Evolutionary conservation across 2,888 invertebrate genomes (phyloP), one percentile per base, ranked within the genome.

Genomic region (Geotrupes spiniger): DNA sequence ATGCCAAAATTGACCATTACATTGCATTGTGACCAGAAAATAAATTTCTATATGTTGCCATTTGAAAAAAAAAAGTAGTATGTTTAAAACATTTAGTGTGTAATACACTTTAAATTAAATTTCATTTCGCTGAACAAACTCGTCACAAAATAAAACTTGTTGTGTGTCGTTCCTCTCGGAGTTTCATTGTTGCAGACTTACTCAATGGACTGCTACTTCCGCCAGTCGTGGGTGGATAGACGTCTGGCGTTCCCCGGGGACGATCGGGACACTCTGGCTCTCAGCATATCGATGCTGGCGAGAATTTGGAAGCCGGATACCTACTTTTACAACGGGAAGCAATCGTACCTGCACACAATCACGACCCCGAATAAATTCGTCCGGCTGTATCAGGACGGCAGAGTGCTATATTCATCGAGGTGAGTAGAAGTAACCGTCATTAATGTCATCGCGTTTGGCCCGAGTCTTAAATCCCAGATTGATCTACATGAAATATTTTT

Each of bases 281-380:
- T 90, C 54, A 87, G 86, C 64, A 87, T 89, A 63, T 85, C 86
- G 47, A 88, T 90, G 83, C 73, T 91, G 66, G 83, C 83, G 49
- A 78, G 81, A 64, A 88, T 91, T 60, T 91, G 91, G 91, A 89
- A 88, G 68, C 90, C 90, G 2, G 90, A 91, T 74, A 91, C 90
- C 8, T 90, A 86, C 69, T 87, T 89, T 69, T 84, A 86, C 73
- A 90, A 90, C 68, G 89, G 89, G 47, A 87, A 87, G 68, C 83
- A 86, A 57, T 88, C 88, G 54, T 88, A 89, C 72, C 77, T 90
- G 46, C 91, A 91, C 73, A 87, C 86, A 49, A 88, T 91, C 62
- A 89, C 91, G 9, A 86, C 85, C 12, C 89, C 89, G n/a, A 91
- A 91, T 70, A 87, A 88, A 72, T 87, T 91, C 66, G 86, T 91